Percentiles rank a stretch among this genome's conserved stretches.
phyloP scores from a whole-genome alignment of 2,888 invertebrate genomes.

The Oasisia sp. region DNA sequence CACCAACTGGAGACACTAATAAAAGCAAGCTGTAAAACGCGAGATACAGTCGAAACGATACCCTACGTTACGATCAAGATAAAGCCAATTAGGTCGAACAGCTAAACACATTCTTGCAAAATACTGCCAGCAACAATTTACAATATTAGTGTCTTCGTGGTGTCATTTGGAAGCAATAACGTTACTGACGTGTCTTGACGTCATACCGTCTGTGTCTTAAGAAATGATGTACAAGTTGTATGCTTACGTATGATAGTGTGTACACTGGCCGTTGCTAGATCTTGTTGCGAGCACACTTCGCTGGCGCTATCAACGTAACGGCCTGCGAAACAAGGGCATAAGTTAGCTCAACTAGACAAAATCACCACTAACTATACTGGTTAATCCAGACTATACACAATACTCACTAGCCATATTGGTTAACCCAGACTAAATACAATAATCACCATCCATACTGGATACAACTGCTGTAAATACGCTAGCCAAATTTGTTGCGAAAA shows the following conservation, averaged over 20 bases:
- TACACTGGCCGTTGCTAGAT: slow-evolving; percentile 5
- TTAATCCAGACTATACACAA: too few species aligned
- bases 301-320: background rate
- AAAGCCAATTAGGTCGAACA: background rate
- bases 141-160: background rate
- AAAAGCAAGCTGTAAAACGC: too few species aligned
- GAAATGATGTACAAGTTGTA: background rate
- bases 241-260: slow-evolving; percentile 2
- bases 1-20: too few species aligned
- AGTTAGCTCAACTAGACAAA: too few species aligned
- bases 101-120: background rate
- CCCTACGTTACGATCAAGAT: background rate
- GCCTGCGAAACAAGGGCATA: background rate
- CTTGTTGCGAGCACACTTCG: background rate
- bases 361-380: too few species aligned
- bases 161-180: background rate
- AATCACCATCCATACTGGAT: too few species aligned
- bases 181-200: background rate
- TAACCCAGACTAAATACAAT: too few species aligned
- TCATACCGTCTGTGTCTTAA: background rate
- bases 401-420: too few species aligned
- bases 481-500: too few species aligned
- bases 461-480: too few species aligned
- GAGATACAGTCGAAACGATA: too few species aligned
- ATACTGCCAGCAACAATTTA: background rate